Conservation (phyloP, 2,888 invertebrate genomes). For the Tipula confusa region DNA sequence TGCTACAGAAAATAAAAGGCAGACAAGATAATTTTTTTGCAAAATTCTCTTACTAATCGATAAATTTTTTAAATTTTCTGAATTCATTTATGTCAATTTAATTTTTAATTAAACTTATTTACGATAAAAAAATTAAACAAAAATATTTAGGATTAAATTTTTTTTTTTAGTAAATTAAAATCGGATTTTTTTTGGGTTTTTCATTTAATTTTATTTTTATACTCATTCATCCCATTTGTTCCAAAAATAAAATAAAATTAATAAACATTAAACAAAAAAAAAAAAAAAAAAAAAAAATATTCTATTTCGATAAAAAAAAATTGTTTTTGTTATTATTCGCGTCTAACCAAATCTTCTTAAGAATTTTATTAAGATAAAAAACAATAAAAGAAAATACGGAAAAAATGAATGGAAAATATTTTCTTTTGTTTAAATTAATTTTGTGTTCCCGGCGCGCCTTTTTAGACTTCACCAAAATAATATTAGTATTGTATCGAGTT, state of each 20-base stretch:
- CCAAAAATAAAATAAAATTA: neutral
- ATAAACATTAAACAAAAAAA: no score
- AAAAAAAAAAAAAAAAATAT: no score
- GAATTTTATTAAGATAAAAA: neutral
- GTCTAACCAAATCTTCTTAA: conserved; percentile 12
- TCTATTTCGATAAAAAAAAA: neutral
- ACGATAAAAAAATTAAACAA: conserved; percentile 25
- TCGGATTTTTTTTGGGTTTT: neutral
- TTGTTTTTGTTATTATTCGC: neutral
- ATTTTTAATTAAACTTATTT: conserved; percentile 20
- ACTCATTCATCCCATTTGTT: neutral
- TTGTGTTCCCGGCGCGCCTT: neutral
- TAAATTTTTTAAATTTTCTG: neutral
- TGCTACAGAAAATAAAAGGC: neutral
- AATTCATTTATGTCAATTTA: conserved; percentile 14
- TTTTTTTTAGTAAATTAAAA: conserved; percentile 4
- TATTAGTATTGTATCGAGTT: neutral
- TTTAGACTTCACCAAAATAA: neutral
- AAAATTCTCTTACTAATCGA: neutral
- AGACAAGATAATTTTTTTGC: neutral
- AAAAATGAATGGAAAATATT: neutral
- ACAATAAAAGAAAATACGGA: neutral
- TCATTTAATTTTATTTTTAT: conserved; percentile 8
- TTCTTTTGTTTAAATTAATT: neutral
- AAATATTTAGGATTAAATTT: neutral